phyloP scores from a whole-genome alignment of 1,140 invertebrate species.

The Plectus sambesii region DNA sequence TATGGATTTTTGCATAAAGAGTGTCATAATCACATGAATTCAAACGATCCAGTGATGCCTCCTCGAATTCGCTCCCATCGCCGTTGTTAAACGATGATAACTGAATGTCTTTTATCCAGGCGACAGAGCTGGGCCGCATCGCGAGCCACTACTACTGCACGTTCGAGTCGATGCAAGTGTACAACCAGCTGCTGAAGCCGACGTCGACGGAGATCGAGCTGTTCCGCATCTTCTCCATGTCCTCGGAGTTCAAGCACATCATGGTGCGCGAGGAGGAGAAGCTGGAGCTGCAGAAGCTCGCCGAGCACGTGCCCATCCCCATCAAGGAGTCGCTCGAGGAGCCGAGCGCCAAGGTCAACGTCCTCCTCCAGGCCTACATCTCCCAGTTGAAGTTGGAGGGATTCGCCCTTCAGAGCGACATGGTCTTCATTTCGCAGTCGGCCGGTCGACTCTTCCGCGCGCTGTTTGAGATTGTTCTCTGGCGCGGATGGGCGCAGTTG shows the following conservation, averaged over 20 bases:
- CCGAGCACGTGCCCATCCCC: constrained; percentile 94
- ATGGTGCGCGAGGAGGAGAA: constrained; percentile 94
- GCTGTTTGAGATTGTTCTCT: constrained; percentile 83
- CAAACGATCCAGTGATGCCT: background rate
- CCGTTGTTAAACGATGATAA: background rate
- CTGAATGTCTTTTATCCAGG: constrained; percentile 39
- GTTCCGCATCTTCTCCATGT: constrained; percentile 97
- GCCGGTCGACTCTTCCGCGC: constrained; percentile 85
- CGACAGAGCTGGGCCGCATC: constrained; percentile 86
- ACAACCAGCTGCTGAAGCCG: constrained; percentile 90
- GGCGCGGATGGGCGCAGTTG: constrained; percentile 87
- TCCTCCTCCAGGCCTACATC: constrained; percentile 66
- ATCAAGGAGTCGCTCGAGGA: constrained; percentile 99
- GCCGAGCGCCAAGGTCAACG: constrained; percentile 72
- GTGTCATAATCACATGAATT: too few relatives aligned
- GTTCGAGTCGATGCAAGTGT: constrained; percentile 87
- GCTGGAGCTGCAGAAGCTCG: constrained; percentile 85
- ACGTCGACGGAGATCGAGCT: constrained; percentile 94
- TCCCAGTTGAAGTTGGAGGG: constrained; percentile 95
- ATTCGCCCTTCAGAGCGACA: constrained; percentile 95
- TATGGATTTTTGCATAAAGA: too few relatives aligned
- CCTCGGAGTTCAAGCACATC: constrained; percentile 82
- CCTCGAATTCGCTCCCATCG: background rate
- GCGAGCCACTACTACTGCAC: constrained; percentile 97
- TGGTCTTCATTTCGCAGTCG: constrained; percentile 98